Base-by-base conservation (phyloP, 2,797 vertebrate genomes). In the Ctenochaetus hawaiiensis region DNA sequence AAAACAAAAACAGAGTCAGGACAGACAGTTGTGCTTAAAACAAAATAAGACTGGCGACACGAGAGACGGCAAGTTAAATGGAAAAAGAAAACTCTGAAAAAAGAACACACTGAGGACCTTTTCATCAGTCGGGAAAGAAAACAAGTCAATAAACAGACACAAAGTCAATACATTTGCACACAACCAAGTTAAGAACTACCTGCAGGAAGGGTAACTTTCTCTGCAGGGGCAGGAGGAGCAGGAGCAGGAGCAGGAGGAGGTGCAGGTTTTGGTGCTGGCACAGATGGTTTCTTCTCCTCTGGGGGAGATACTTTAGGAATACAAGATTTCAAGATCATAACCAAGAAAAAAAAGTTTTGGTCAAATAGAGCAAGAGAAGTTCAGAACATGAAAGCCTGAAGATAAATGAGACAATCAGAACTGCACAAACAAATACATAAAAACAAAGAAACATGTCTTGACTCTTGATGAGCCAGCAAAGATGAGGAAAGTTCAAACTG, bases 161-260 rank as follows among this genome's bases (percentile, higher is more conserved):
- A 62, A 44, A 56, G 49, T 11, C 66, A 48, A 44, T 14, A 77
- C 73, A 59, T 34, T 34, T 63, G 58, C 22, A 48, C 47, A 65
- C 26, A 60, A 77, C 26, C 67, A 73, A 78, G 72, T 75, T 68
- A 48, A 75, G 62, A 77, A 87, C 82, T 96, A 96, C 96, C 96
- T 96, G 96, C 94, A 75, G 87, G 84, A 78, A 95, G 94, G 81
- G 92, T 88, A 13, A 93, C 87, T 83, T 94, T 95, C 84, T 94
- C 14, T 90, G 93, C 59, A 53, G 77, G 51, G 75, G 94, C 37
- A 81, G 30, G 30, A 34, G n/a, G n/a, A n/a, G n/a, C n/a, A n/a
- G n/a, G n/a, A n/a, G n/a, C n/a, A n/a, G 58, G 23, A 53, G 67
- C 26, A 52, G 67, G 70, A 49, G 53, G 34, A 41, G 75, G 23